A percentile compares a stretch with the other conserved stretches of the same genome.
phyloP scores from a whole-genome alignment of 2,888 invertebrate genomes.

The Dasypolia templi region DNA sequence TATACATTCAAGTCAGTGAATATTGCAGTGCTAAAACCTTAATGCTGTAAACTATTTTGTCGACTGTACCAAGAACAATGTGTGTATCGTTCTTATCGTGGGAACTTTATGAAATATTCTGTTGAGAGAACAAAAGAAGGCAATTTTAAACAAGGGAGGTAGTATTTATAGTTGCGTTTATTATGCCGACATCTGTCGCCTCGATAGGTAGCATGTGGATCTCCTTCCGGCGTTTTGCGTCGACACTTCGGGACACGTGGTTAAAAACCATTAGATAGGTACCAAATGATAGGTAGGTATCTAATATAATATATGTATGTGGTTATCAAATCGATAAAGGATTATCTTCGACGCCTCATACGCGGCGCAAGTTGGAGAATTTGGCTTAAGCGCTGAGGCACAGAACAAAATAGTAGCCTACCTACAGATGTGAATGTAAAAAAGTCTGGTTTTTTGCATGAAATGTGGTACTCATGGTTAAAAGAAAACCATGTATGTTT shows the following conservation, averaged over 20 bases:
- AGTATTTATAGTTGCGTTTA: conserved; percentile 13
- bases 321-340: neutral
- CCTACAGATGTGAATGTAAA: too few species aligned
- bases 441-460: too few species aligned
- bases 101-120: conserved; percentile 61
- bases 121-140: conserved; percentile 45
- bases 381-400: neutral
- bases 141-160: conserved; percentile 33
- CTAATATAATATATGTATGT: too few species aligned
- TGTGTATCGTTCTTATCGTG: conserved; percentile 53
- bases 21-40: neutral
- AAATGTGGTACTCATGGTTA: too few species aligned
- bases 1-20: neutral
- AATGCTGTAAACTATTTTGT: conserved; percentile 22
- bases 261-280: too few species aligned
- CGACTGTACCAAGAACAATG: conserved; percentile 43
- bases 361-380: neutral
- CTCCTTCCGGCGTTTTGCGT: conserved; percentile 38
- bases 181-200: conserved; percentile 32
- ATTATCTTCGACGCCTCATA: neutral
- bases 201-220: conserved; percentile 44
- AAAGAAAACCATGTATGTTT: too few species aligned
- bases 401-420: too few species aligned
- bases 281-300: too few species aligned
- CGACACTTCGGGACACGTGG: conserved; percentile 17